These are phyloP conservation scores for Semaprochilodus insignis DNA, from an alignment of 2,797 vertebrate genomes.

Conservation along the genomic window DNA sequence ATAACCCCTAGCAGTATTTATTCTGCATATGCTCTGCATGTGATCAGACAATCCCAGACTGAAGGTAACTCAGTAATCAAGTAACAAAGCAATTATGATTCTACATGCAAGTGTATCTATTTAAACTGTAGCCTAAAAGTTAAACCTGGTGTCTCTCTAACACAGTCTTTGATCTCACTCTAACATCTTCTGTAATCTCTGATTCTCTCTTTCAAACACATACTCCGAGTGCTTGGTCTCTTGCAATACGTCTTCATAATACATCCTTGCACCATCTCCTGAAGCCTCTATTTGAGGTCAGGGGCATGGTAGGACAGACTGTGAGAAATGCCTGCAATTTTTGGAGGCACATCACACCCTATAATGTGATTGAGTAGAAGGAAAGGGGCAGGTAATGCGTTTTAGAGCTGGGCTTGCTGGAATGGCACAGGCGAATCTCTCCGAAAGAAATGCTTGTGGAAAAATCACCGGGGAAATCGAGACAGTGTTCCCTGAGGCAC, in stretches of 20 bases:
- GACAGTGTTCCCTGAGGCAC: constrained; percentile 1
- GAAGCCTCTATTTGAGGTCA: constrained; percentile 45
- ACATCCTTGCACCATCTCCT: constrained; percentile 26
- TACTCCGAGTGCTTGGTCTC: not conserved
- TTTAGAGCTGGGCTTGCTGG: constrained; percentile 27
- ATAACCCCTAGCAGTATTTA: too few relatives aligned
- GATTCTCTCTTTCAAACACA: not conserved
- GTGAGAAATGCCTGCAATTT: constrained; percentile 62
- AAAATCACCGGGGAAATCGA: constrained; percentile 10
- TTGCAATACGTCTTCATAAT: constrained; percentile 19
- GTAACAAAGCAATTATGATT: too few relatives aligned
- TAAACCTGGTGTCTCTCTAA: too few relatives aligned
- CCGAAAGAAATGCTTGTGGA: constrained; percentile 14
- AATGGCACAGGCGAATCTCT: constrained; percentile 31
- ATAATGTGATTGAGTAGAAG: constrained; percentile 35
- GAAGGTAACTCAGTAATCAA: too few relatives aligned
- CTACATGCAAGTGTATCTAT: too few relatives aligned
- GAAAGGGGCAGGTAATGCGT: constrained; percentile 35
- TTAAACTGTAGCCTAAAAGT: too few relatives aligned
- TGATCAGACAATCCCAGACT: too few relatives aligned
- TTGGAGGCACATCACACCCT: constrained; percentile 26
- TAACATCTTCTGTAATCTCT: not conserved
- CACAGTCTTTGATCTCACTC: too few relatives aligned
- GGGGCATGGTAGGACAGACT: constrained; percentile 42
- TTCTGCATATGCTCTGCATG: too few relatives aligned